These are phyloP conservation scores for Venustaconcha ellipsiformis DNA, from an alignment of 1,140 invertebrate genomes.

Conservation along the genomic window DNA sequence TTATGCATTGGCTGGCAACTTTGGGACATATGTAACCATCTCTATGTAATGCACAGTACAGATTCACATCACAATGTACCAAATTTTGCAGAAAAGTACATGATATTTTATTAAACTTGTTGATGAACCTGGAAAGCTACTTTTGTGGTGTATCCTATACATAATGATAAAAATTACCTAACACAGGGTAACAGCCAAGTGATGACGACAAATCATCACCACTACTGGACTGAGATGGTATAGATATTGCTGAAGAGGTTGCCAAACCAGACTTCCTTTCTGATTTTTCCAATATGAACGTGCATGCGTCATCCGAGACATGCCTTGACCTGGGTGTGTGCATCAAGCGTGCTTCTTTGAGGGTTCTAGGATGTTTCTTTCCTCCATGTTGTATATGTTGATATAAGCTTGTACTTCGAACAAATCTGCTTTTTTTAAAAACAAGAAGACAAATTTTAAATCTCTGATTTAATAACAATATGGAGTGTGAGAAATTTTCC, in stretches of 20 bases:
- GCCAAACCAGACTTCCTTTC: constrained; percentile 6
- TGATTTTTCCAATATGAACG: constrained; percentile 28
- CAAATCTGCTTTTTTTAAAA: no score
- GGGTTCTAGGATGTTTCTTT: constrained; percentile 34
- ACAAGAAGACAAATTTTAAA: no score
- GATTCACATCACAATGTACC: no score
- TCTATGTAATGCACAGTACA: no score
- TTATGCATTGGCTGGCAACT: no score
- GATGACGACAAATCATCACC: constrained; percentile 52
- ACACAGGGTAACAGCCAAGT: constrained; percentile 55
- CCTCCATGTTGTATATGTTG: not conserved
- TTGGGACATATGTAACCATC: no score
- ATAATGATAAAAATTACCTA: constrained; percentile 28
- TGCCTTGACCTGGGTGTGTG: constrained; percentile 44
- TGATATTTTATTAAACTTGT: no score
- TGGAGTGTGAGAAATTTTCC: no score
- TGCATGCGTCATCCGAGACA: constrained; percentile 55
- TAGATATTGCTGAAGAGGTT: constrained; percentile 44
- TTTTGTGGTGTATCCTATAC: not conserved
- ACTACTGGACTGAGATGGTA: constrained; percentile 37
- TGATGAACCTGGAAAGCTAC: not conserved
- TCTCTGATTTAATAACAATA: no score
- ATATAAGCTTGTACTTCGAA: no score
- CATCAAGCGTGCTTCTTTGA: constrained; percentile 47
- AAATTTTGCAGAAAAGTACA: no score